A percentile compares a stretch with the other conserved stretches of the same genome.
phyloP scores from a whole-genome alignment of 2,888 invertebrate species.

The Stenolophus ochropezus region DNA sequence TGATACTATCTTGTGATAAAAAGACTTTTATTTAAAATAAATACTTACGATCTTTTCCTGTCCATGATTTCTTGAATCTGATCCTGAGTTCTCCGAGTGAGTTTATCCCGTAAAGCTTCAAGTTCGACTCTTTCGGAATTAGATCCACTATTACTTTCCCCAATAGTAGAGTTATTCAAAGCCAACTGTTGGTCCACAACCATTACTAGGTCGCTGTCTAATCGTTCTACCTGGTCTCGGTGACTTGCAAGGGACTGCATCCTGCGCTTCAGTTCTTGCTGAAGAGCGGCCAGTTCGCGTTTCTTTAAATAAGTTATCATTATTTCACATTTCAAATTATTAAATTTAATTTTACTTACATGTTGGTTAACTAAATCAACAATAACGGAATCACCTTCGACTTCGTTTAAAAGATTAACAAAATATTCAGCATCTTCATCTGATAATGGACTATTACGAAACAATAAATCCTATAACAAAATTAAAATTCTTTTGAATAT shows the following conservation, averaged over 20 bases:
- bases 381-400: conserved; percentile 81
- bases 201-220: conserved; percentile 82
- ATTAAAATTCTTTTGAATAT: too few relatives aligned
- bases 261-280: conserved; percentile 80
- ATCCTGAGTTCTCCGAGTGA: conserved; percentile 74
- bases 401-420: conserved; percentile 79
- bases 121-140: conserved; percentile 62
- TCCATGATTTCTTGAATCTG: conserved; percentile 74
- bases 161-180: conserved; percentile 72
- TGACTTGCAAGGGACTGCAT: conserved; percentile 79
- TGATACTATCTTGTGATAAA: too few relatives aligned
- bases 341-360: conserved; percentile 74
- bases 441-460: conserved; percentile 75
- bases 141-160: conserved; percentile 48
- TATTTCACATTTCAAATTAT: conserved; percentile 30
- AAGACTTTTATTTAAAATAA: conserved; percentile 65
- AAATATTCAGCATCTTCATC: conserved; percentile 79
- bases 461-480: conserved; percentile 75
- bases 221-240: conserved; percentile 80
- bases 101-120: conserved; percentile 70
- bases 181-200: conserved; percentile 80
- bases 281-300: conserved; percentile 82
- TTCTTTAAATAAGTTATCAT: conserved; percentile 73
- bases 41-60: conserved; percentile 74
- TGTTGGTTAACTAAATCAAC: conserved; percentile 83